Percentiles rank a stretch among this genome's conserved stretches.
Conservation (phyloP, 1,140 invertebrate genomes). For the Sycobia sp. region DNA sequence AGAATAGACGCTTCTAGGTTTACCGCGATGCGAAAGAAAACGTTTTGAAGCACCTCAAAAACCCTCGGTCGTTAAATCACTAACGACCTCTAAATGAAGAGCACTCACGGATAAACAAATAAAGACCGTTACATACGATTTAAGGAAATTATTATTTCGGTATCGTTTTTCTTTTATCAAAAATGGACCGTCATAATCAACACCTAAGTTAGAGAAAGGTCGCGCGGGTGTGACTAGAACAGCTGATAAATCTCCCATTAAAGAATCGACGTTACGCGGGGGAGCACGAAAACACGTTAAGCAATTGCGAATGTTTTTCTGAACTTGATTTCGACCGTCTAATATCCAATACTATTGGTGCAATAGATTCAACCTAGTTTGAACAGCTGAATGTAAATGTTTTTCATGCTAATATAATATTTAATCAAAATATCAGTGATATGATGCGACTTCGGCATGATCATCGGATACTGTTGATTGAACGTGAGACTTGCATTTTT, state of each 20-base stretch:
- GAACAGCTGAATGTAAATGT: conserved; percentile 49
- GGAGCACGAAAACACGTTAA: conserved; percentile 25
- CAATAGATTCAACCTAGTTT: conserved; percentile 27
- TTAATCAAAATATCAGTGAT: conserved; percentile 33
- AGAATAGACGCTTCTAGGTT: neutral
- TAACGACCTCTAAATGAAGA: conserved; percentile 8
- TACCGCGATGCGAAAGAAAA: neutral
- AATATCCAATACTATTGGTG: conserved; percentile 38
- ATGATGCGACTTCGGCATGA: conserved; percentile 43
- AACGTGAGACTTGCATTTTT: conserved; percentile 39
- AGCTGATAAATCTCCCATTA: conserved; percentile 25
- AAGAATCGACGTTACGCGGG: conserved; percentile 1
- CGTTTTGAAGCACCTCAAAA: neutral
- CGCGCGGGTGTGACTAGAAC: neutral
- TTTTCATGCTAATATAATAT: conserved; percentile 13
- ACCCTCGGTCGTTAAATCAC: conserved; percentile 6
- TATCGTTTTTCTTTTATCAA: neutral
- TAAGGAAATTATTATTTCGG: neutral
- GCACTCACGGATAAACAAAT: conserved; percentile 1
- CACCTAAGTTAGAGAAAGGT: conserved; percentile 22
- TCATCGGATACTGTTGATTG: conserved; percentile 47
- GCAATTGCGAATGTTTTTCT: conserved; percentile 24
- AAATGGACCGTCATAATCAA: neutral
- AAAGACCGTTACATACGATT: conserved; percentile 1
- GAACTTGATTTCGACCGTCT: conserved; percentile 27